Percentiles rank a stretch among this genome's conserved stretches.
Conservation (phyloP, 2,888 invertebrate species). For the Enoplolaimus lenunculus region DNA sequence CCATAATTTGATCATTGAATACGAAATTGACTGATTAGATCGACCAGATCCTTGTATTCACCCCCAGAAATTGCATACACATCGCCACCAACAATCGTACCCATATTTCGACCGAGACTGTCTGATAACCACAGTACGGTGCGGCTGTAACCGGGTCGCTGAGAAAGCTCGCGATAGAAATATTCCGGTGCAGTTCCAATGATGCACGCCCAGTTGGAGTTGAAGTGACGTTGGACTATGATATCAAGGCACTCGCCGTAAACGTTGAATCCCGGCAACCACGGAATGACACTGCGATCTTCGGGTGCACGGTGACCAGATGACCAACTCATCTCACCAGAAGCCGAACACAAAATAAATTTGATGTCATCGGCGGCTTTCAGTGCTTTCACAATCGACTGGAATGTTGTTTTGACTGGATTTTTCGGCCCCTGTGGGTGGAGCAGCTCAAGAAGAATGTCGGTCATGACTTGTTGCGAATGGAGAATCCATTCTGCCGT, state of each 20-base stretch:
- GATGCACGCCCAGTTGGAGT: neutral
- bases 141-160: neutral
- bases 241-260: neutral
- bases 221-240: neutral
- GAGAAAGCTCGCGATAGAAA: neutral
- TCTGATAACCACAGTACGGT: neutral
- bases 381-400: neutral
- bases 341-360: neutral
- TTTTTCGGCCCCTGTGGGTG: neutral
- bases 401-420: neutral
- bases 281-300: neutral
- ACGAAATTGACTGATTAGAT: neutral
- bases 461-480: neutral
- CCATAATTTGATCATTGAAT: neutral
- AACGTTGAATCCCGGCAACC: neutral
- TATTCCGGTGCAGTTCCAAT: neutral
- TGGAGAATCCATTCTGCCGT: neutral
- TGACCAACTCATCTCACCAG: constrained; percentile 1
- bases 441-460: neutral
- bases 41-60: neutral
- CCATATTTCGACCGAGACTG: neutral
- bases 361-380: neutral
- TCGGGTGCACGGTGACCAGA: neutral
- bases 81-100: constrained; percentile 1
- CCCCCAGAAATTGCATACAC: neutral